phyloP scores from a whole-genome alignment of 1,140 invertebrate genomes.

The Steinernema khuongi region DNA sequence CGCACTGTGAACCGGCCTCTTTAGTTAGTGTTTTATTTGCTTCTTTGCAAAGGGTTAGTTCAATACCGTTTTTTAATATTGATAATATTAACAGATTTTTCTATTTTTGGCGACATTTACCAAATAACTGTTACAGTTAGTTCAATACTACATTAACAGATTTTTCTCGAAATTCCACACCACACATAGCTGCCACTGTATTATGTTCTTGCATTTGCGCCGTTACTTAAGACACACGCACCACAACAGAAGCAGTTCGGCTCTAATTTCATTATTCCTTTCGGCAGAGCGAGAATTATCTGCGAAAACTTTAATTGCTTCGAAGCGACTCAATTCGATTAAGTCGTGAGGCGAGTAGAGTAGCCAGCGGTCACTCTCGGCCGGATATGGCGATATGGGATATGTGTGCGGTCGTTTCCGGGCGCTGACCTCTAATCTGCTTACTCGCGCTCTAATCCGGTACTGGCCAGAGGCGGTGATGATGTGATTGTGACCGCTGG shows the following conservation, averaged over 20 bases:
- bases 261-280: slow-evolving; percentile 11
- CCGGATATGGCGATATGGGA: background rate
- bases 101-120: too few species aligned
- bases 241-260: background rate
- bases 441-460: slow-evolving; percentile 7
- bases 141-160: too few species aligned
- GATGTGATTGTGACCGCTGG: background rate
- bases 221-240: too few species aligned
- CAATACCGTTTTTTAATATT: too few species aligned
- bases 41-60: too few species aligned
- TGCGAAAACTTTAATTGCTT: slow-evolving; percentile 13
- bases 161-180: too few species aligned
- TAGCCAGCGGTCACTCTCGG: background rate
- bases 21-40: too few species aligned
- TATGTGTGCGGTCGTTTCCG: background rate
- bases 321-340: background rate
- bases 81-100: too few species aligned
- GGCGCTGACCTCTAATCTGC: slow-evolving; percentile 3
- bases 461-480: background rate
- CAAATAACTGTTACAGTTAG: too few species aligned
- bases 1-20: too few species aligned
- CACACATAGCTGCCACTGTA: too few species aligned
- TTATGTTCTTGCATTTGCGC: too few species aligned
- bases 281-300: background rate
- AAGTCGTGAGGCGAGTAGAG: background rate